phyloP scores from a whole-genome alignment of 2,797 vertebrate genomes.

The Cirrhinus mrigala region DNA sequence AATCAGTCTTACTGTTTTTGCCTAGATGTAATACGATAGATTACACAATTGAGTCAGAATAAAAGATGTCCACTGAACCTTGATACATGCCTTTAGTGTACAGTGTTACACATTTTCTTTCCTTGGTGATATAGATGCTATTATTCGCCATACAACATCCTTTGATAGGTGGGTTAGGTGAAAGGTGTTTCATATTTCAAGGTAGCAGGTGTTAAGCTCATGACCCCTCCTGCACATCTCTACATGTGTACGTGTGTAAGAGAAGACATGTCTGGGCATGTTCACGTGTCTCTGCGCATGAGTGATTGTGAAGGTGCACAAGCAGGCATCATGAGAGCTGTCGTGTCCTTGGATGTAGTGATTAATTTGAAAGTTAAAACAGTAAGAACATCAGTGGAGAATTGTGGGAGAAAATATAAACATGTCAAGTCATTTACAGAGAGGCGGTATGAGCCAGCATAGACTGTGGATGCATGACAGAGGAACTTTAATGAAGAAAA shows the following conservation, averaged over 20 bases:
- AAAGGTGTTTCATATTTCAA: slow-evolving; percentile 42
- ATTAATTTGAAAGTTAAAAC: slow-evolving; percentile 69
- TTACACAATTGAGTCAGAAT: not conserved
- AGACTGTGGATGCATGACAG: not conserved
- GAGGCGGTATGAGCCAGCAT: not conserved
- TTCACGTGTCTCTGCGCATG: slow-evolving; percentile 53
- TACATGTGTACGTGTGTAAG: slow-evolving; percentile 17
- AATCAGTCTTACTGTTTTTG: no score
- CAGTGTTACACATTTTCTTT: slow-evolving; percentile 33
- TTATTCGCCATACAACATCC: not conserved
- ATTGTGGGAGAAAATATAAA: not conserved
- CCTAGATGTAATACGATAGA: not conserved
- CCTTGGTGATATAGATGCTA: slow-evolving; percentile 56
- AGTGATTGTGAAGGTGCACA: slow-evolving; percentile 18
- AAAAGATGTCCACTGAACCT: not conserved
- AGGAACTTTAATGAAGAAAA: slow-evolving; percentile 7
- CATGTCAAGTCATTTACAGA: not conserved
- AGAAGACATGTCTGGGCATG: slow-evolving; percentile 30
- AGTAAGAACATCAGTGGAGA: slow-evolving; percentile 65
- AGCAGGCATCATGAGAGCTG: slow-evolving; percentile 36
- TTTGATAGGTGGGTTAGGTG: slow-evolving; percentile 15
- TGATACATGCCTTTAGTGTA: not conserved
- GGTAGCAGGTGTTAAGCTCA: slow-evolving; percentile 33
- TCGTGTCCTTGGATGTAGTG: slow-evolving; percentile 70
- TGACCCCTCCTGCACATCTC: slow-evolving; percentile 34